Base-by-base conservation (phyloP, 2,797 vertebrate species). In the Crocidura indochinensis region DNA sequence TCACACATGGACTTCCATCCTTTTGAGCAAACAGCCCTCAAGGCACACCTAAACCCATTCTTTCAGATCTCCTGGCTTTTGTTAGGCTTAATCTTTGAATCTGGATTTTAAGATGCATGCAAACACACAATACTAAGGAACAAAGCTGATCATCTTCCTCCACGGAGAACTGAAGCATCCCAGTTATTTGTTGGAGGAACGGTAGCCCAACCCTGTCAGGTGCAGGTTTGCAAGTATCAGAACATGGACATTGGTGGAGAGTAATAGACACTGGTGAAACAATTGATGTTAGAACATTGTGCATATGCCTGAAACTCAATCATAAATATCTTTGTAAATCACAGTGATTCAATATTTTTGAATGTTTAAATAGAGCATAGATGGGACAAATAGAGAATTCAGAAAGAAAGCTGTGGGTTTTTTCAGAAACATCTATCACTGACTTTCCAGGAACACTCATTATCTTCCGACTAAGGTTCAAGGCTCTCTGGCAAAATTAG, bases 401-500 rank as follows among this genome's bases (percentile, higher is more conserved):
- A 68, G 51, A 73, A 49, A 84, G 60, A 65, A 84, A 31, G 49
- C 6, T 60, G 56, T 4, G 22, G 19, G 56, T 19, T 44, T 29
- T 29, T 79, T 56, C 86, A 38, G 62, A 92, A 92, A 89, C 51
- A 31, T 22, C 56, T 56, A 64, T 73, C 29, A 46, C 46, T 29
- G 27, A 22, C 76, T 49, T 88, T 53, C 80, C n/a, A 64, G 60
- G 62, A 90, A 88, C 49, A 24, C 24, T 47, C 17, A 38, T 67
- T 74, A 44, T n/a, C 80, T 71, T 88, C 27, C 46, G 44, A 84
- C 26, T 75, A 77, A 77, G n/a, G 75, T 56, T 38, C 56, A n/a
- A 86, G 19, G 4, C 7, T 69, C 44, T 6, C n/a, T 68, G n/a
- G 22, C 38, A 65, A 24, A 6, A 0, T 44, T 67, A 44, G 31